A percentile compares a stretch with the other conserved stretches of the same genome.
Evolutionary conservation across 2,113 vertebrate species (phyloP).

Genomic region (Alouatta palliata): DNA sequence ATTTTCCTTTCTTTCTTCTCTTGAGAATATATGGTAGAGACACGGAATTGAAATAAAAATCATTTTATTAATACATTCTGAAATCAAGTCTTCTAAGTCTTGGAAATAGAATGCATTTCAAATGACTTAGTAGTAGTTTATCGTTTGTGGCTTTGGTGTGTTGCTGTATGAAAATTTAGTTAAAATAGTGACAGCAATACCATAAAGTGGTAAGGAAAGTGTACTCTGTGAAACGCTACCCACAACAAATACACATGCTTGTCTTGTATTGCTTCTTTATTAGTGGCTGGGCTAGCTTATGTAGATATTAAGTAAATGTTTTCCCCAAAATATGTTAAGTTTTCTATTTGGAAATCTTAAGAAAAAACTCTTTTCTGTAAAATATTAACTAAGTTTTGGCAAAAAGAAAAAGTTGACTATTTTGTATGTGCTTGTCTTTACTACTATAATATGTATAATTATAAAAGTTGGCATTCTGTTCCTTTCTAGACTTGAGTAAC

Average conservation of each 20-base stretch:
- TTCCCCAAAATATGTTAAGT: neutral
- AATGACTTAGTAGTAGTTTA: neutral
- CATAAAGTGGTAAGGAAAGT: neutral
- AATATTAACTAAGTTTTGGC: neutral
- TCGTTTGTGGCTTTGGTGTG: neutral
- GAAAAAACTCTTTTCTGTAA: neutral
- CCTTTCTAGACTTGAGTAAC: neutral
- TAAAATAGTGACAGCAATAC: neutral
- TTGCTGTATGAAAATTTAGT: neutral
- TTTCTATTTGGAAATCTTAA: neutral
- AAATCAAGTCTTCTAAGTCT: conserved; percentile 11
- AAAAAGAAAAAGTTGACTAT: neutral
- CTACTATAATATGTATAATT: neutral
- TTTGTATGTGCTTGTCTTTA: neutral
- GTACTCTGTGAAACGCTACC: neutral
- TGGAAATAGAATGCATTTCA: conserved; percentile 25
- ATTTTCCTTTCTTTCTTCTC: neutral
- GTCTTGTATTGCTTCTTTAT: neutral
- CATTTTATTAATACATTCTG: neutral
- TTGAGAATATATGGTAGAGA: neutral
- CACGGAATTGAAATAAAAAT: conserved; percentile 11
- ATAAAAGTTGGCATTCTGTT: neutral
- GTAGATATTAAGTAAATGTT: neutral
- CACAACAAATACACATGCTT: neutral
- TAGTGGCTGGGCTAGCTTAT: neutral